Percentiles rank a stretch among this genome's conserved stretches.
Evolutionary conservation across 1,140 invertebrate genomes (phyloP).

Genomic region (Drosophila willistoni): DNA sequence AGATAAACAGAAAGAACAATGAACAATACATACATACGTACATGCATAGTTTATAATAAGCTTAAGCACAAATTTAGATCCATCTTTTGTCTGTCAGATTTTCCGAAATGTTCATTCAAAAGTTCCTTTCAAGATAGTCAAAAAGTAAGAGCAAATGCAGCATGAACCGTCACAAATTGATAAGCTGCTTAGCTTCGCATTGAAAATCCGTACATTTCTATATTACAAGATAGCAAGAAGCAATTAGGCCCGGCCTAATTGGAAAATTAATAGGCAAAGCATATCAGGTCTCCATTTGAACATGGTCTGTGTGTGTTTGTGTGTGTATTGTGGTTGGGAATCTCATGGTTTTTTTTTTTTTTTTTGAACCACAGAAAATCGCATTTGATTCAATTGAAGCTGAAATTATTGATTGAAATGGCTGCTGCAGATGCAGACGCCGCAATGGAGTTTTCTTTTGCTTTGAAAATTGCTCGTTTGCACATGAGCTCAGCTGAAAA

Average conservation of each 20-base stretch:
- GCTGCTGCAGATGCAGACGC: conserved; percentile 36
- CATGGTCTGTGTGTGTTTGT: neutral
- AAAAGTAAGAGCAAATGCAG: neutral
- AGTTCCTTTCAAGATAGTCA: neutral
- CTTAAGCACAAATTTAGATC: too few species aligned
- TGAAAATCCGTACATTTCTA: neutral
- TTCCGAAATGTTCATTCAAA: too few species aligned
- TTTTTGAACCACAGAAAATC: conserved; percentile 39
- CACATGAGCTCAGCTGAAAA: conserved; percentile 79
- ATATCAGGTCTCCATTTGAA: neutral
- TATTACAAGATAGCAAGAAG: conserved; percentile 20
- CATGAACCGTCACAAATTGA: conserved; percentile 1
- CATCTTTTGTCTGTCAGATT: too few species aligned
- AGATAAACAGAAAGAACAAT: too few species aligned
- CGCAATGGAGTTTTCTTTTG: conserved; percentile 40
- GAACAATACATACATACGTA: too few species aligned
- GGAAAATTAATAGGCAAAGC: conserved; percentile 64
- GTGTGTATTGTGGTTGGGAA: neutral
- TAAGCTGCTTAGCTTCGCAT: neutral
- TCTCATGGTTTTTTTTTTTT: neutral
- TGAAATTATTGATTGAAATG: conserved; percentile 71
- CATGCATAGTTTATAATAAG: too few species aligned
- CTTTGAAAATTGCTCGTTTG: conserved; percentile 66
- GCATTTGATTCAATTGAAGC: conserved; percentile 74
- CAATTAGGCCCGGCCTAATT: conserved; percentile 65